Evolutionary conservation across 1,140 invertebrate genomes (phyloP).

Genomic region (Planococcus citri): DNA sequence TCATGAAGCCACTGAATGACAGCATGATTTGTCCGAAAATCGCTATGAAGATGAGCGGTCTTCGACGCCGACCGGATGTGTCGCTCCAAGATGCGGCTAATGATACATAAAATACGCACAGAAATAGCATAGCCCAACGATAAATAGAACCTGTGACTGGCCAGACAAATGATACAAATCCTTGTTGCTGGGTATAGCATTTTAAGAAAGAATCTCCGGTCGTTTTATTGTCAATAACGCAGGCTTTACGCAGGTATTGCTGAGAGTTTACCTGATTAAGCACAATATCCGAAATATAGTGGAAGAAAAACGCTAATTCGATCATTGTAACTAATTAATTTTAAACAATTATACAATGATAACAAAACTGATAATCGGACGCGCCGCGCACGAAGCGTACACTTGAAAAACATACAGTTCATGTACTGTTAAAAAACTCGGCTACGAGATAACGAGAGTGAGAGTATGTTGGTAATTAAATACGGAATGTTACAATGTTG

Average conservation of each 20-base stretch:
- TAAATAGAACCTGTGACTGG: not conserved
- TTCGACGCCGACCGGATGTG: constrained; percentile 31
- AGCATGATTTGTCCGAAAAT: constrained; percentile 28
- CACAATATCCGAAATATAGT: not conserved
- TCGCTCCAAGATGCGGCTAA: constrained; percentile 30
- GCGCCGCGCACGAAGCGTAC: too few relatives aligned
- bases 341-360: too few relatives aligned
- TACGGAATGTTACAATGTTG: too few relatives aligned
- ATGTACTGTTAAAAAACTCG: too few relatives aligned
- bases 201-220: not conserved
- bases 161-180: constrained; percentile 7
- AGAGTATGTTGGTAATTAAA: too few relatives aligned
- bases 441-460: too few relatives aligned
- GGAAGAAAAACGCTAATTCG: not conserved
- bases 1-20: not conserved
- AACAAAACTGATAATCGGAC: too few relatives aligned
- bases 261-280: not conserved
- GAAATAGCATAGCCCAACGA: not conserved
- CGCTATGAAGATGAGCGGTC: constrained; percentile 36
- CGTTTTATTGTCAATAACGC: not conserved
- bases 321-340: too few relatives aligned
- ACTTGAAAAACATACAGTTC: too few relatives aligned
- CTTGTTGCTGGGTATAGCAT: not conserved
- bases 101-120: constrained; percentile 20
- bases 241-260: not conserved